Conservation (phyloP, 2,888 invertebrate species). For the Drosophila seclusa region DNA sequence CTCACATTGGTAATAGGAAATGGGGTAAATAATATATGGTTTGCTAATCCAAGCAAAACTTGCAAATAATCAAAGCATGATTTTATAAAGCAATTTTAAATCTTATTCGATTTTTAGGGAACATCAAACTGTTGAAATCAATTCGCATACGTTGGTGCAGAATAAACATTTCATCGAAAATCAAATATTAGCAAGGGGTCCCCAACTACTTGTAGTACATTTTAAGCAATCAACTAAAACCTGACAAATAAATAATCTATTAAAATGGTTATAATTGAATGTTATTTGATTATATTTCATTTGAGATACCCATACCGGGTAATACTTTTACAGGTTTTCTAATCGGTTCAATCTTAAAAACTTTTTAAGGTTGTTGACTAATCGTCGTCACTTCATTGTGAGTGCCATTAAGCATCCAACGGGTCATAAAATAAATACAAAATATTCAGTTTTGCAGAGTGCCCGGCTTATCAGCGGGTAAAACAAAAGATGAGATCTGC, state of each 20-base stretch:
- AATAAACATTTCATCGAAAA: neutral
- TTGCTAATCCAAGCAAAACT: neutral
- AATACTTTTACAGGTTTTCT: conserved; percentile 22
- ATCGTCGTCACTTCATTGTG: conserved; percentile 72
- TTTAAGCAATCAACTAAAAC: neutral
- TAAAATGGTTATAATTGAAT: neutral
- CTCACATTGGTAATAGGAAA: neutral
- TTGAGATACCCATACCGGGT: neutral
- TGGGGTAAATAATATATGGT: conserved; percentile 1
- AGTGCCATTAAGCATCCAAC: conserved; percentile 41
- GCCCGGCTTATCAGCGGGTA: conserved; percentile 19
- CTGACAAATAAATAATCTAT: neutral
- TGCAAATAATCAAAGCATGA: neutral
- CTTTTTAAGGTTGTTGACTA: conserved; percentile 59
- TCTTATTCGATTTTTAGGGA: neutral
- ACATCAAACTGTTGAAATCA: neutral
- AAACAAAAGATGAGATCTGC: conserved; percentile 62
- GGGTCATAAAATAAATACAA: conserved; percentile 35
- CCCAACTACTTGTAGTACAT: neutral
- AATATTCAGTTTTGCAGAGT: conserved; percentile 35
- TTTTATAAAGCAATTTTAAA: neutral
- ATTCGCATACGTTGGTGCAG: neutral
- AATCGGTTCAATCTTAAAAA: conserved; percentile 43
- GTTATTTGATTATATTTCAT: neutral
- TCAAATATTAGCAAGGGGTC: neutral